A percentile compares a stretch with the other conserved stretches of the same genome.
Conservation (phyloP, 2,797 vertebrate species). For the Sciurus vulgaris region DNA sequence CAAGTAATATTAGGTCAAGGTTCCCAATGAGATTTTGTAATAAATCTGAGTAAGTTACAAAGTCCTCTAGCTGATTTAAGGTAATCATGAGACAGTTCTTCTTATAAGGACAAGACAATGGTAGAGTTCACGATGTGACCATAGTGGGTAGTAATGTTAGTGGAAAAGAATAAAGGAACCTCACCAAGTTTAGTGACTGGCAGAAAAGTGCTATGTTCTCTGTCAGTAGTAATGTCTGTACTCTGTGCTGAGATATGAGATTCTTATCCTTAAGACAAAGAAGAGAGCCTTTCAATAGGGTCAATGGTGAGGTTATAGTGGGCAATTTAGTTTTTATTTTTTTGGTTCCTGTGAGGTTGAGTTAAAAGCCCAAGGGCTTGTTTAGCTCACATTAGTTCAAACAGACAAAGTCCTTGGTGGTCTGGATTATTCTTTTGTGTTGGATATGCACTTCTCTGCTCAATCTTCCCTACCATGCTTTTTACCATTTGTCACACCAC, state of each 20-base stretch:
- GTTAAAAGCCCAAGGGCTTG: not conserved
- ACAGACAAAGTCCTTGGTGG: not conserved
- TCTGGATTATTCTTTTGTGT: not conserved
- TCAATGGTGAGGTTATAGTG: not conserved
- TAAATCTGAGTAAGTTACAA: not conserved
- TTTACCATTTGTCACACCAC: not conserved
- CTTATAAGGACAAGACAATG: not conserved
- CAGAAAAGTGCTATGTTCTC: not conserved
- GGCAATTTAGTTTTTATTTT: not conserved
- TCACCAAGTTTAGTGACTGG: not conserved
- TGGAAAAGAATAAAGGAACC: not conserved
- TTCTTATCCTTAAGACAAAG: not conserved
- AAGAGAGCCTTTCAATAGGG: not conserved
- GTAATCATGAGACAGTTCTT: not conserved
- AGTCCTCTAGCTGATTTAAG: not conserved
- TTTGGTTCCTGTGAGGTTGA: not conserved
- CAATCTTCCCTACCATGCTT: not conserved
- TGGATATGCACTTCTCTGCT: not conserved
- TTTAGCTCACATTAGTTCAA: not conserved
- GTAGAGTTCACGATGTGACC: not conserved
- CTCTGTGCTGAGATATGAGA: not conserved
- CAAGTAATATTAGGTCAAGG: slow-evolving; percentile 5
- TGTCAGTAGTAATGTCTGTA: not conserved
- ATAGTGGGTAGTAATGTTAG: not conserved
- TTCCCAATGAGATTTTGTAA: slow-evolving; percentile 32